Evolutionary conservation across 2,888 invertebrate species (phyloP), one percentile per base, ranked within the genome.

Genomic region (Opisthograptis luteolata): DNA sequence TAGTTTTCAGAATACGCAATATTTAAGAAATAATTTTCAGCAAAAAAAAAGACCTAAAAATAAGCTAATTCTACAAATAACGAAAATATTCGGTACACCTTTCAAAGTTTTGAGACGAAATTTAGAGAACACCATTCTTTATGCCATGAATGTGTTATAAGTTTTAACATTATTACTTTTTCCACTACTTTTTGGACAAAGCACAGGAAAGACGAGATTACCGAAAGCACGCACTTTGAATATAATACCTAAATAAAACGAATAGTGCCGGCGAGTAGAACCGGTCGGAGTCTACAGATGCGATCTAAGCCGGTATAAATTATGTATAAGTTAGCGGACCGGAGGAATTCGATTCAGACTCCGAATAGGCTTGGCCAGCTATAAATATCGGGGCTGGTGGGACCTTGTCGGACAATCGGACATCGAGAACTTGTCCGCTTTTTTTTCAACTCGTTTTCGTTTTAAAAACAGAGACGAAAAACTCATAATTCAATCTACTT

Each of bases 221-320:
- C 31, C 41, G 32, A n/a, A 32, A 37, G 30, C 41, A 48, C 40
- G 40, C 45, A 50, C 34, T 52, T 52, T 52, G 48, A 56, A 56
- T 52, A 35, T 56, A n/a, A n/a, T n/a, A n/a, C n/a, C n/a, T n/a
- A 52, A 52, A 48, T 56, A 56, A 46, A 56, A 48, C 35, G 53
- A 25, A 37, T 39, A 39, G 52, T 34, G 42, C 36, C 24, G 24
- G 45, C 35, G 30, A 24, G 37, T 20, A 34, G 24, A 46, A 54
- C 53, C 44, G 53, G 53, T 54, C 25, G 48, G 28, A 41, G 36
- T 27, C 34, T 43, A 39, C 43, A 46, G 53, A 54, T 54, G 53
- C 44, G 36, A 54, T 54, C 53, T 54, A 44, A 44, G 27, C 39
- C 24, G 20, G 42, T 40, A 54, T 54, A 48, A 44, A 54, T 54